These are phyloP conservation scores for Stenoptilia bipunctidactyla DNA, from an alignment of 2,888 invertebrate genomes.

Conservation along the genomic window DNA sequence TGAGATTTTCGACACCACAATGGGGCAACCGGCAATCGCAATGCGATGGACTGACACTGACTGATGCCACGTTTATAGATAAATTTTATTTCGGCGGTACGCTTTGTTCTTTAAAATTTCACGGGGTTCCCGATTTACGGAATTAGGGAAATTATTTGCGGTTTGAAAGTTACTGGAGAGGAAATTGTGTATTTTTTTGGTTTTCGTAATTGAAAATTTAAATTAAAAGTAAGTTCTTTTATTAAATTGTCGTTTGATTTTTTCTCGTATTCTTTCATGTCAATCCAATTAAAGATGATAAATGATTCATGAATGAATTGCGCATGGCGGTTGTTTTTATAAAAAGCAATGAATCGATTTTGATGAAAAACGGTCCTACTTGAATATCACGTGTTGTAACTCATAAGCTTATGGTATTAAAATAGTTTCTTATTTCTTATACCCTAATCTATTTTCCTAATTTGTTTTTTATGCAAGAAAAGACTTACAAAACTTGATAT, in stretches of 20 bases:
- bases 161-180: neutral
- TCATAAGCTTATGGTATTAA: no score
- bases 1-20: slow-evolving; percentile 42
- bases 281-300: slow-evolving; percentile 1
- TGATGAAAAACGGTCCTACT: neutral
- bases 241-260: neutral
- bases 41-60: slow-evolving; percentile 41
- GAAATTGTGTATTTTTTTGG: no score
- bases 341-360: neutral
- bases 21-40: slow-evolving; percentile 26
- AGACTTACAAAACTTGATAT: no score
- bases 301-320: neutral
- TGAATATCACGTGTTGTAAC: neutral
- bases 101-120: neutral
- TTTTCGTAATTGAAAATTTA: no score
- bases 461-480: no score
- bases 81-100: slow-evolving; percentile 19
- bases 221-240: neutral
- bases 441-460: no score
- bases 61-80: slow-evolving; percentile 32
- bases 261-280: neutral
- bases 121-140: neutral
- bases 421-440: no score
- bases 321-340: slow-evolving; percentile 1
- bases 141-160: neutral